phyloP scores from a whole-genome alignment of 2,888 invertebrate genomes.

The Noctua janthina region DNA sequence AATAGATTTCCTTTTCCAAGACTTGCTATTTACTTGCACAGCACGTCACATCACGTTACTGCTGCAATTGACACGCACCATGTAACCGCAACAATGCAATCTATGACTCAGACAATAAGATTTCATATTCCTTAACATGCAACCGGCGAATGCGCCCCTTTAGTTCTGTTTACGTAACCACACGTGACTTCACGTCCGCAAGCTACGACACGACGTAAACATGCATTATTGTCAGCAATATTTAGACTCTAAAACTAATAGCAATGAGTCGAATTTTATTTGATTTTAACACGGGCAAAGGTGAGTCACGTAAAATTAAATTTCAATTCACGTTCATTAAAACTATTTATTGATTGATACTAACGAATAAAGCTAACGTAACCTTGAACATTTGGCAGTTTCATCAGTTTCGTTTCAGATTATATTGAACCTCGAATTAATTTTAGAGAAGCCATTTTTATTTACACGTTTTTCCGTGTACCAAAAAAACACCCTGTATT shows the following conservation, averaged over 20 bases:
- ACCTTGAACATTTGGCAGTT: background rate
- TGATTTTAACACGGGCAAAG: constrained; percentile 7
- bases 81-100: constrained; percentile 50
- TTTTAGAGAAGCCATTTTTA: background rate
- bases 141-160: constrained; percentile 50
- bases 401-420: background rate
- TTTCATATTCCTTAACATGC: constrained; percentile 43
- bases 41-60: constrained; percentile 59
- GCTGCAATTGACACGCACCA: constrained; percentile 20
- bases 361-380: background rate
- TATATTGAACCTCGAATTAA: background rate
- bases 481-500: background rate
- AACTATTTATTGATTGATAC: background rate
- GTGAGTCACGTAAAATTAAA: background rate
- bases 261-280: constrained; percentile 37
- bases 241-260: constrained; percentile 40
- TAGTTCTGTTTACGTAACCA: constrained; percentile 39
- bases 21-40: constrained; percentile 43
- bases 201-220: constrained; percentile 49
- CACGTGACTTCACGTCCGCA: constrained; percentile 67
- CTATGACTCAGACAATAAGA: constrained; percentile 51
- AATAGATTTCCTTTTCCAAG: constrained; percentile 12
- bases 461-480: background rate
- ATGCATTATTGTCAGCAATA: constrained; percentile 31
- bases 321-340: background rate